A percentile compares a stretch with the other conserved stretches of the same genome.
phyloP scores from a whole-genome alignment of 2,113 vertebrate genomes.

The Calypte anna region DNA sequence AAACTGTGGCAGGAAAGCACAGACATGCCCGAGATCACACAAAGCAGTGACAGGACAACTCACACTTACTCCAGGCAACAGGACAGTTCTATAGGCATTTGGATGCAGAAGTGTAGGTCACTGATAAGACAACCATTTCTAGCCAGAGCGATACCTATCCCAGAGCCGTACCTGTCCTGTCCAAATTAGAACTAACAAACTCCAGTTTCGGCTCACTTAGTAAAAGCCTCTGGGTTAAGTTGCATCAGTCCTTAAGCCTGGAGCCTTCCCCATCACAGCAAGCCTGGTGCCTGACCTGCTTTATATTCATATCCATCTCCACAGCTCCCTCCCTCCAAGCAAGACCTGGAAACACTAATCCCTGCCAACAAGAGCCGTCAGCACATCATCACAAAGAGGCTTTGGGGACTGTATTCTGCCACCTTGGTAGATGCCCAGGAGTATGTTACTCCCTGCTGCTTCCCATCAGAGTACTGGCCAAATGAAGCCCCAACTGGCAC shows the following conservation, averaged over 20 bases:
- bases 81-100: neutral
- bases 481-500: neutral
- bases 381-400: neutral
- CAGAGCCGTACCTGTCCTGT: neutral
- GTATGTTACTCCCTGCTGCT: neutral
- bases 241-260: neutral
- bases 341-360: neutral
- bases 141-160: neutral
- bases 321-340: neutral
- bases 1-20: accelerated
- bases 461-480: neutral
- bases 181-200: neutral
- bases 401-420: neutral
- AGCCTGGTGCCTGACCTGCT: neutral
- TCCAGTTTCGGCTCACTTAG: neutral
- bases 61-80: accelerated
- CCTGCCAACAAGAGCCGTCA: neutral
- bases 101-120: neutral
- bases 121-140: neutral
- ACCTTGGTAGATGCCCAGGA: neutral
- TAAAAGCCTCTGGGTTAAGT: neutral
- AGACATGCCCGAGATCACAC: neutral
- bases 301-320: accelerated
- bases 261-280: neutral
- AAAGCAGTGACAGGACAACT: neutral